Base-by-base conservation (phyloP, 2,113 vertebrate genomes). In the Ibidorhyncha struthersii region DNA sequence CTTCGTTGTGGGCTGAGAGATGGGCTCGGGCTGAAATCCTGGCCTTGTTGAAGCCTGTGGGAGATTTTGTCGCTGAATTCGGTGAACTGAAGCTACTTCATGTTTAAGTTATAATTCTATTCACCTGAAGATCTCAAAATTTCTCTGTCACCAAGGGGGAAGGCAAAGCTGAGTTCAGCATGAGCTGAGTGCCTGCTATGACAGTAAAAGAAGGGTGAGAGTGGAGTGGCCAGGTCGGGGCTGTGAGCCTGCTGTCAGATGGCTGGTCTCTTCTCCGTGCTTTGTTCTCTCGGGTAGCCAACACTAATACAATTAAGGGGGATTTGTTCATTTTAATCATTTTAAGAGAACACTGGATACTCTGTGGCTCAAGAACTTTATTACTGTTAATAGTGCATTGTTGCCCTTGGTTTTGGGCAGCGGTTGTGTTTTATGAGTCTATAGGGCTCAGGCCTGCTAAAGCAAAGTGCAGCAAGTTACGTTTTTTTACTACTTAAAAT, bases 151-250 rank as follows among this genome's bases (percentile, higher is more conserved):
- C 10, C 0, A 12, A 36, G 72, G 8, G 58, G 32, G 17, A 45
- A 30, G 43, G 56, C 21, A 19, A 3, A 30, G 55, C 49, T 29
- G 8, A 1, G 61, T 4, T 32, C 0, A 4, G 8, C 1, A 2
- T 26, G 36, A 30, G 45, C 58, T 22, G 17, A 30, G n/a, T 43
- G 7, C 41, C 50, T 43, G 36, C 25, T 26, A 7, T 0, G 8
- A 4, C 23, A 5, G 32, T 5, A 8, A 7, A 21, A 81, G 43
- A n/a, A 21, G 38, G n/a, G n/a, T n/a, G 18, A 20, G n/a, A 34
- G 63, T 1, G 6, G 32, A 59, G 32, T 2, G 2, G 45, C 26
- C 50, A 8, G 29, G 13, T 34, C 0, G 4, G 59, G 38, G 58
- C 63, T 36, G 56, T 3, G n/a, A 63, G 29, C 21, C 2, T 12